These are phyloP conservation scores for Dendrolimus punctatus DNA, from an alignment of 1,140 invertebrate genomes.

Conservation along the genomic window DNA sequence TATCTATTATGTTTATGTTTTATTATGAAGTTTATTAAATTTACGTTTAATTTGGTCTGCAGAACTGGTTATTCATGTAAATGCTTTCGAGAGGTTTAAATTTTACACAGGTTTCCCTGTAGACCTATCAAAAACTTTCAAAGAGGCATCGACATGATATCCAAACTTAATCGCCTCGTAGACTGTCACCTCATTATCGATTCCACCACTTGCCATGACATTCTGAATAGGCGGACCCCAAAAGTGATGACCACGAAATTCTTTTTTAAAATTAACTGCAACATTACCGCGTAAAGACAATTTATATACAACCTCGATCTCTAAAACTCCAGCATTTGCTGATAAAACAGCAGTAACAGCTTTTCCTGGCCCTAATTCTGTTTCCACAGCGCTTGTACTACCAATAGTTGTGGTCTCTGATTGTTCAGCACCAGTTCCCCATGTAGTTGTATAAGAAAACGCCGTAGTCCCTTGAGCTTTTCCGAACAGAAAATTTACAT, in stretches of 20 bases:
- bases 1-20: too few relatives aligned
- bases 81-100: too few relatives aligned
- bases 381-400: constrained; percentile 37
- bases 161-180: constrained; percentile 35
- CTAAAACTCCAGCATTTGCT: constrained; percentile 33
- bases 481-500: constrained; percentile 29
- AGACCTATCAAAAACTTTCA: constrained; percentile 38
- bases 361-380: constrained; percentile 38
- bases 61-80: too few relatives aligned
- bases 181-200: constrained; percentile 25
- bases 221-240: constrained; percentile 32
- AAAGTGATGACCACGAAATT: constrained; percentile 38
- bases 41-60: too few relatives aligned
- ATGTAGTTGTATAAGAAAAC: constrained; percentile 22
- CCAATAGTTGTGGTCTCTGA: constrained; percentile 38
- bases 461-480: constrained; percentile 29
- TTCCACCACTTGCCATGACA: constrained; percentile 30
- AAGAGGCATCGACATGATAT: constrained; percentile 30
- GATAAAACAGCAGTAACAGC: constrained; percentile 34
- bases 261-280: constrained; percentile 36
- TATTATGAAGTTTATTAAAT: too few relatives aligned
- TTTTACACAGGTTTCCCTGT: constrained; percentile 23
- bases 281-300: constrained; percentile 34
- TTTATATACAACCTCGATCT: constrained; percentile 35
- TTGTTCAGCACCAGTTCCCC: constrained; percentile 37